Evolutionary conservation across 2,113 vertebrate species (phyloP).

Genomic region (Sturnira hondurensis): DNA sequence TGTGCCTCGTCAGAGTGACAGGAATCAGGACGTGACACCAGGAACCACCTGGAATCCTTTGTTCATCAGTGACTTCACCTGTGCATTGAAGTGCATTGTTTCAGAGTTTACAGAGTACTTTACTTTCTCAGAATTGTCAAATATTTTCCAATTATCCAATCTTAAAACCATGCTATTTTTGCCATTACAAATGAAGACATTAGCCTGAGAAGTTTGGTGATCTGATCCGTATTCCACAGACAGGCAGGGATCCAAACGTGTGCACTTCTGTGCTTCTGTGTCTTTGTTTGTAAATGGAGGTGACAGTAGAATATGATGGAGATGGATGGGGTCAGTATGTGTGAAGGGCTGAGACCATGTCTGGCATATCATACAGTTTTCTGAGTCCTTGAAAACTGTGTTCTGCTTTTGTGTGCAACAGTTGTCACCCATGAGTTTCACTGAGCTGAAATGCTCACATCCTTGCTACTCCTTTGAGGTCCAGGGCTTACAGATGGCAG

Average conservation of each 20-base stretch:
- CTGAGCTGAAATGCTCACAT: neutral
- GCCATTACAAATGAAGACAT: neutral
- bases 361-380: neutral
- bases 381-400: too few relatives aligned
- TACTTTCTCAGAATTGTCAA: neutral
- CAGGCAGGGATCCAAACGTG: neutral
- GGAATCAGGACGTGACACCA: neutral
- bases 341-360: neutral
- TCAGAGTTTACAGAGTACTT: neutral
- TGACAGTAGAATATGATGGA: fast-evolving
- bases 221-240: neutral
- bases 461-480: neutral
- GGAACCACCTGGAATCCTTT: fast-evolving
- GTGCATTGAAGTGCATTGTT: neutral
- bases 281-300: too few relatives aligned
- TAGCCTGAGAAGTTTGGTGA: neutral
- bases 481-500: neutral
- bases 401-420: neutral
- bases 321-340: neutral
- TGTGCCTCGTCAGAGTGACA: neutral
- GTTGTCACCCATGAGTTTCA: neutral
- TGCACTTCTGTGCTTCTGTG: neutral
- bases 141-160: neutral
- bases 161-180: neutral
- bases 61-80: neutral